phyloP scores from a whole-genome alignment of 2,113 vertebrate genomes.

The Rhipidura dahli region DNA sequence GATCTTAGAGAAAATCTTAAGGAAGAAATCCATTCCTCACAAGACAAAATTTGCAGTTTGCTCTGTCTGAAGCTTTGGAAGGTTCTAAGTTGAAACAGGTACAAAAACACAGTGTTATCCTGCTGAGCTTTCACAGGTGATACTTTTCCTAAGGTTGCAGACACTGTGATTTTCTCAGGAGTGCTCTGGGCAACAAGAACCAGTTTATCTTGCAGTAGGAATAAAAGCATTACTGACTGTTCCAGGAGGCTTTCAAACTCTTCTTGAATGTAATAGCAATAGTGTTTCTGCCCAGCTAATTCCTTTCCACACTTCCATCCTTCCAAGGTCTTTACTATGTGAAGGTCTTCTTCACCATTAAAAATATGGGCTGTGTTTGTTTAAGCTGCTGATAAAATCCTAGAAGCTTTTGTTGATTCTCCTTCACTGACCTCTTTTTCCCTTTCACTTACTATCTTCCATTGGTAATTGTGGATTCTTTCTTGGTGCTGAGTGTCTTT shows the following conservation, averaged over 20 bases:
- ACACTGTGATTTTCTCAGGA: background rate
- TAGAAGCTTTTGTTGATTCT: background rate
- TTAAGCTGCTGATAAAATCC: background rate
- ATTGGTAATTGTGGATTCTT: background rate
- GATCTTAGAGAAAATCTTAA: background rate
- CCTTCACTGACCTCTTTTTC: background rate
- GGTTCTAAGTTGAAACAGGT: background rate
- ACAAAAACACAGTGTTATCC: background rate
- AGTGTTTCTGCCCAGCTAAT: background rate
- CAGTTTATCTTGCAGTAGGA: background rate
- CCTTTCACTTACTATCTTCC: background rate
- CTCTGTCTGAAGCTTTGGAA: background rate
- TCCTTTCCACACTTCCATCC: background rate
- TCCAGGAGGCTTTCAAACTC: background rate
- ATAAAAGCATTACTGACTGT: background rate
- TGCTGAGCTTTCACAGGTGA: background rate
- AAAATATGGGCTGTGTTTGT: background rate
- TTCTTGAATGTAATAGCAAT: background rate
- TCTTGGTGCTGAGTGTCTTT: background rate
- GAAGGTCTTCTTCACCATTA: background rate
- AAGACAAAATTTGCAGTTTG: background rate
- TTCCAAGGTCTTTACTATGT: background rate
- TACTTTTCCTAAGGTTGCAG: background rate
- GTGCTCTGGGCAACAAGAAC: background rate
- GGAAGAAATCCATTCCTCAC: background rate